Base-by-base conservation (phyloP, 2,888 invertebrate genomes). In the Trissonchulus sp. region DNA sequence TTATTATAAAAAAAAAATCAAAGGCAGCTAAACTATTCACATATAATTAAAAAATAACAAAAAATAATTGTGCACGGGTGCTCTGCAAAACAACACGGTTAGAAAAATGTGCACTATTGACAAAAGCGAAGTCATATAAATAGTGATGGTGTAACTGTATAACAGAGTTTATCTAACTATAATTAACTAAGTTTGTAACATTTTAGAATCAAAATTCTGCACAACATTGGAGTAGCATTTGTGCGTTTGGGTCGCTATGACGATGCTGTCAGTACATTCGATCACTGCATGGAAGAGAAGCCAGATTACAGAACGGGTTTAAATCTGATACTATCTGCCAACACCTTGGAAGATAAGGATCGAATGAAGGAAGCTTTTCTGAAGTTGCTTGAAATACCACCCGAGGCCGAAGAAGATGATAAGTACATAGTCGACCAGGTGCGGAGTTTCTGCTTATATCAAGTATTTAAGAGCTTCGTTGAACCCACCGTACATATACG, bases 271-370 rank as follows among this genome's bases (percentile, higher is more conserved):
- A 92, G 93, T 1, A 94, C 94, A 81, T 94, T 99, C 85, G 98
- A 99, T 84, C 96, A 94, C 86, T 96, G 98, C 76, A 95, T 99
- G 93, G 92, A 93, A 74, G 97, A 98, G 85, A 91, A 92, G 80
- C 91, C 95, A 0, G 93, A 93, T 84, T 92, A 93, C 83, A 91
- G 87, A 78, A 81, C 88, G 83, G 94, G 95, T 65, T 88, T 99
- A 79, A 95, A 98, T 85, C 88, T 96, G 75, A 90, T 97, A 38
- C 81, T 88, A 33, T 86, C 87, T 76, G 86, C 87, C 79, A 87
- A 86, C 79, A 86, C 87, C 48, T 81, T 87, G 36, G 93, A 92
- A 48, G 95, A 96, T 86, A 89, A 91, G 15, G 95, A 97, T 77
- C 93, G 93, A 82, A 96, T 98, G 89, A 93, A 93, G 85, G 90